Evolutionary conservation across 1,140 invertebrate genomes (phyloP).

Genomic region (Drosophila kohkoa): DNA sequence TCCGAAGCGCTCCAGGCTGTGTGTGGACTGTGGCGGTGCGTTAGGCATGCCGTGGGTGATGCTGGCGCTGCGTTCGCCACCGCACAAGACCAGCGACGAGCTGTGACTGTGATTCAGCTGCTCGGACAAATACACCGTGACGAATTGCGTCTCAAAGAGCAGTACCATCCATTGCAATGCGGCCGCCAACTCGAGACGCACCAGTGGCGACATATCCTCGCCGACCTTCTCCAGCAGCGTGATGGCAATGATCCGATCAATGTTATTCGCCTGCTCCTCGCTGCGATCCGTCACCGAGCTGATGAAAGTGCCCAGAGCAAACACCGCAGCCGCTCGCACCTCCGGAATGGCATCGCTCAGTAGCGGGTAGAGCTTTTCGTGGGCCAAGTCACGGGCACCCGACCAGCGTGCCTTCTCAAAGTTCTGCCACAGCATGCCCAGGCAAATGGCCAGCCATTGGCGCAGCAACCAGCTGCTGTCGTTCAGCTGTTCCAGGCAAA

Average conservation of each 20-base stretch:
- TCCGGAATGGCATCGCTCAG: conserved; percentile 93
- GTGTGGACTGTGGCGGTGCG: conserved; percentile 60
- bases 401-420: conserved; percentile 98
- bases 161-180: conserved; percentile 96
- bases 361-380: conserved; percentile 95
- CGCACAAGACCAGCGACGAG: conserved; percentile 54
- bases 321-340: conserved; percentile 95
- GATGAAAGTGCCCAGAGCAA: conserved; percentile 97
- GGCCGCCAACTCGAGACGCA: conserved; percentile 92
- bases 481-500: conserved; percentile 93
- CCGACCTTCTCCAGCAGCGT: conserved; percentile 91
- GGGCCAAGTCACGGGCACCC: conserved; percentile 97
- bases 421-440: conserved; percentile 96
- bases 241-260: conserved; percentile 96
- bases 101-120: conserved; percentile 55
- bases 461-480: conserved; percentile 88
- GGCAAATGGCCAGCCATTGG: conserved; percentile 96
- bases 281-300: conserved; percentile 92
- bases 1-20: conserved; percentile 65
- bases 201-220: conserved; percentile 94
- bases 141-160: conserved; percentile 96
- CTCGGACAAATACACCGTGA: conserved; percentile 88
- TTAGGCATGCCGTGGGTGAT: conserved; percentile 59
- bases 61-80: conserved; percentile 66
- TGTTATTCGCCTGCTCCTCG: conserved; percentile 96